phyloP scores from a whole-genome alignment of 2,888 invertebrate species.

The Chorisops tibialis region DNA sequence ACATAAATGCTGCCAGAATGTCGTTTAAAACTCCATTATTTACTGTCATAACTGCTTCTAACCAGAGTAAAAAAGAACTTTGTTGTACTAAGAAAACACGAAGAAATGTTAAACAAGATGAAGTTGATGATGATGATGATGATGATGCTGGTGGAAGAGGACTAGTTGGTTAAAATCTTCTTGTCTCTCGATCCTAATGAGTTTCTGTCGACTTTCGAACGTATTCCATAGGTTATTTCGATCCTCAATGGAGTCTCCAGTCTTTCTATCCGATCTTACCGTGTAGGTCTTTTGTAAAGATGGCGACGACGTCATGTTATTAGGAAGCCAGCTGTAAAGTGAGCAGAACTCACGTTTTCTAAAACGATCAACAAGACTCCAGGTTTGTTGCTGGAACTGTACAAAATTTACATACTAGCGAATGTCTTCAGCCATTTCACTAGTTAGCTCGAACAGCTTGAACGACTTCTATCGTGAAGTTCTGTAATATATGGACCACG shows the following conservation, averaged over 20 bases:
- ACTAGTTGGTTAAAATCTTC: conserved; percentile 1
- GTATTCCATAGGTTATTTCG: conserved; percentile 2
- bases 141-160: conserved; percentile 10
- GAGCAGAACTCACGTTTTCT: conserved; percentile 23
- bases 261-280: conserved; percentile 4
- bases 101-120: conserved; percentile 13
- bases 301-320: conserved; percentile 21
- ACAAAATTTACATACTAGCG: conserved; percentile 21
- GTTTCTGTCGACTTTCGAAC: conserved; percentile 14
- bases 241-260: background rate
- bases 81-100: conserved; percentile 21
- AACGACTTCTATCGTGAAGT: conserved; percentile 19
- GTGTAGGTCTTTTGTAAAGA: conserved; percentile 8
- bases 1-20: too few species aligned
- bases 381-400: background rate
- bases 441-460: conserved; percentile 6
- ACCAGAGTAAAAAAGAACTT: conserved; percentile 4
- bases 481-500: conserved; percentile 23
- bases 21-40: conserved; percentile 12
- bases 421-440: conserved; percentile 14
- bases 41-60: conserved; percentile 23
- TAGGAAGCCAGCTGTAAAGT: conserved; percentile 20
- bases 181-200: conserved; percentile 22
- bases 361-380: conserved; percentile 6
- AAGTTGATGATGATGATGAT: too few species aligned